A percentile compares a stretch with the other conserved stretches of the same genome.
phyloP scores from a whole-genome alignment of 2,797 vertebrate genomes.

The Oophaga sylvatica region DNA sequence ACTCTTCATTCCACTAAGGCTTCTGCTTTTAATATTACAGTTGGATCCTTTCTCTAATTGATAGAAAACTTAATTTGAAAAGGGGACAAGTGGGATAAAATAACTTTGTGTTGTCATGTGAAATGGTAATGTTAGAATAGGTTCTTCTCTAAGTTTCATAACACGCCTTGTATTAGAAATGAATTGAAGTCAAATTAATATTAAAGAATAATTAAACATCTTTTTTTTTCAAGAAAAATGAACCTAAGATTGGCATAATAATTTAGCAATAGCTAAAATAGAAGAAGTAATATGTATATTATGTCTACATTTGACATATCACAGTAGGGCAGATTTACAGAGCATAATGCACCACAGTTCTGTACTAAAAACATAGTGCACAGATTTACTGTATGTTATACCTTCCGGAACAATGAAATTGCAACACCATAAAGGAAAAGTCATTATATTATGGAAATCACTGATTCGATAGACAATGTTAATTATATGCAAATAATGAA shows the following conservation, averaged over 20 bases:
- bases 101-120: background rate
- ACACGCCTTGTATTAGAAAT: background rate
- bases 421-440: too few relatives aligned
- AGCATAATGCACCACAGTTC: too few relatives aligned
- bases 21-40: slow-evolving; percentile 33
- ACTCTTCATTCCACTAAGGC: slow-evolving; percentile 31
- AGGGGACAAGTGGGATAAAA: background rate
- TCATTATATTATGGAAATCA: too few relatives aligned
- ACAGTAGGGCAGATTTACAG: too few relatives aligned
- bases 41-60: background rate
- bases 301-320: too few relatives aligned
- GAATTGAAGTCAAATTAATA: background rate
- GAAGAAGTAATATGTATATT: too few relatives aligned
- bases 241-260: background rate
- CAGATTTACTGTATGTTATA: too few relatives aligned
- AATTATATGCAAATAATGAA: too few relatives aligned
- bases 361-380: too few relatives aligned
- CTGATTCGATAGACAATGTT: too few relatives aligned
- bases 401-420: too few relatives aligned
- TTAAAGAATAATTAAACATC: background rate
- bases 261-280: background rate
- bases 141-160: background rate
- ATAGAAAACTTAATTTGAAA: background rate
- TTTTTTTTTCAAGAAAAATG: background rate
- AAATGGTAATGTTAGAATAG: background rate